phyloP scores from a whole-genome alignment of 2,113 vertebrate species.

The Xenopus tropicalis region DNA sequence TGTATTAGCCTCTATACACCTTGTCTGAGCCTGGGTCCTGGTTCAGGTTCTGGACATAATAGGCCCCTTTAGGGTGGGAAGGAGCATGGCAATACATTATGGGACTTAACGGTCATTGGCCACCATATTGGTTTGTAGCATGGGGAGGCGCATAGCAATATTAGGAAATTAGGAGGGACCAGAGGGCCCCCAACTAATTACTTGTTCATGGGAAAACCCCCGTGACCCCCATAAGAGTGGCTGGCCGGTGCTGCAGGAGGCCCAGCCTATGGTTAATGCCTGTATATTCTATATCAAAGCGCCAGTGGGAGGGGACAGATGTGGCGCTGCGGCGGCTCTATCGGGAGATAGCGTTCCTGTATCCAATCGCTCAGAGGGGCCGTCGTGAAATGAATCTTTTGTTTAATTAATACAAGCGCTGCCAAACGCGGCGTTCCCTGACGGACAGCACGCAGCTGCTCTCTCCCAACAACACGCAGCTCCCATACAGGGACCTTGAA shows the following conservation, averaged over 20 bases:
- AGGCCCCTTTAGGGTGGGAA: no score
- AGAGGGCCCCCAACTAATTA: no score
- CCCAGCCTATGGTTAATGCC: background rate
- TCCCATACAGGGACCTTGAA: constrained; percentile 57
- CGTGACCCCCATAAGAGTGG: background rate
- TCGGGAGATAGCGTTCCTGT: constrained; percentile 49
- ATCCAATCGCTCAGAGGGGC: constrained; percentile 45
- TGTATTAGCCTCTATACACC: no score
- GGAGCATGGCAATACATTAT: no score
- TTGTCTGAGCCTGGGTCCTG: no score
- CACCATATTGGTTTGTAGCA: no score
- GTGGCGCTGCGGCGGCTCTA: no score
- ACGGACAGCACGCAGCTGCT: constrained; percentile 74
- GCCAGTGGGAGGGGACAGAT: background rate
- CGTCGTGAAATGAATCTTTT: constrained; percentile 60
- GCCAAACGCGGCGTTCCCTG: constrained; percentile 54
- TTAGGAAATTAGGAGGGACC: no score
- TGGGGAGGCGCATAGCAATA: no score
- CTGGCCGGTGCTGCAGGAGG: background rate
- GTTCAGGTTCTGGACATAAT: no score
- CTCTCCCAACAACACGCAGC: constrained; percentile 61
- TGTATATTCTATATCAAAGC: background rate
- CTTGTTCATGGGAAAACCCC: no score
- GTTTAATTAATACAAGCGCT: constrained; percentile 60
- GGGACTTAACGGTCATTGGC: no score